Evolutionary conservation across 2,113 vertebrate genomes (phyloP), one percentile per base, ranked within the genome.

Genomic region (Astur gentilis): DNA sequence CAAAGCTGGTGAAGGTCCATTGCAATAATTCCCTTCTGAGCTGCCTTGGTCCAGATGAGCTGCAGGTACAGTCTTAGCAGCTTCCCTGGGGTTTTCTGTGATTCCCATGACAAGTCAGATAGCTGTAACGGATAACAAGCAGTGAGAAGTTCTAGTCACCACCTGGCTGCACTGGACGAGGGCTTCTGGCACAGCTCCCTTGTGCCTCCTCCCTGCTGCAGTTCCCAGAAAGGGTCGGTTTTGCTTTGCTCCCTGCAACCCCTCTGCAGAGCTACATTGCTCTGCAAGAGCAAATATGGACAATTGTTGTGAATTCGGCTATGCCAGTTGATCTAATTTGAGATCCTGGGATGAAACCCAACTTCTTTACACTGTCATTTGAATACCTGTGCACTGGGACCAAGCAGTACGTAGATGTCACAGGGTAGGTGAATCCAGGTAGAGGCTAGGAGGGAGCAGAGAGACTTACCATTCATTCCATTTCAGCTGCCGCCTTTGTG

Each of bases 111-210:
- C 5, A 25, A 83, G 7, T 10, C 58, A 34, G 49, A 25, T 1
- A 64, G 13, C 31, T 61, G 49, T 15, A 60, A 45, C 3, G 2
- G 2, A 0, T 14, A 22, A 4, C 38, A 20, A 8, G 34, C 0
- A 2, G 13, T 54, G 60, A 26, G 72, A 78, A 62, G 31, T 12
- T 40, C 44, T 70, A 16, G 9, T 44, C 45, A 75, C 13, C 65
- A 7, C 31, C 49, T 47, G 54, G 5, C 25, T 27, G 26, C 21
- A 16, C 58, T 20, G 44, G 13, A 18, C 0, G 2, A 44, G 27
- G 20, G 38, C 36, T 83, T 15, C 54, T 38, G 57, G 31, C 29
- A 36, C 32, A n/a, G 38, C 15, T 36, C 12, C 20, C 22, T 27
- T 16, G 27, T 58, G 80, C 21, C 38, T 40, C 40, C 16, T 55